Evolutionary conservation across 2,888 invertebrate genomes (phyloP), one percentile per base, ranked within the genome.

Genomic region (Monochamus alternatus): DNA sequence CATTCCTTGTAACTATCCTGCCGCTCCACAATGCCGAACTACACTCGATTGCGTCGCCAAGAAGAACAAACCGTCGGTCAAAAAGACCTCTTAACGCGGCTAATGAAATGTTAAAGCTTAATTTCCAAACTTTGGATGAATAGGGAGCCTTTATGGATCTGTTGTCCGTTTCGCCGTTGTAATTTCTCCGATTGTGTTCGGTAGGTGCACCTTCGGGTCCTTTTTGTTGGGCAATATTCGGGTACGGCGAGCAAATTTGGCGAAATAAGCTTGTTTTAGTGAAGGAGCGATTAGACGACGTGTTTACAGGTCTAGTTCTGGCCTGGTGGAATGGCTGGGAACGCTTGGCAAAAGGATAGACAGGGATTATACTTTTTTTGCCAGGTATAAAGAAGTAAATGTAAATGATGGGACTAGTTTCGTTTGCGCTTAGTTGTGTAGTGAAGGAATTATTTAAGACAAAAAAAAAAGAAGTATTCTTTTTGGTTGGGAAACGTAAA

Each of bases 71-170:
- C 76, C 78, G 82, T 81, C 78, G 77, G 78, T 76, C 81, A 80
- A 80, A 82, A 77, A 79, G 78, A 80, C 80, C 81, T 82, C 85
- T 86, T 85, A 84, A 83, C 84, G 81, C 84, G 84, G 81, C 81
- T 82, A 86, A 86, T 86, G 85, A 86, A 86, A 85, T 83, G 86
- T 84, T 84, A 86, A 85, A 86, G 84, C 85, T 83, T 81, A 85
- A 86, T 85, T 85, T 85, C 81, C 77, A 82, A 80, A 81, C 81
- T 80, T 70, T 64, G 32, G 69, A 63, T 80, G 78, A 80, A 80
- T 78, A 71, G 76, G 66, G 55, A 70, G 68, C 75, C 68, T 75
- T 77, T 67, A 74, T 79, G 69, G 75, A 75, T 75, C 76, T 78
- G 73, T 75, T 55, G 68, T 59, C 60, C n/a, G 69, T 51, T 22